Base-by-base conservation (phyloP, 1,140 invertebrate genomes). In the Pseudomyrmex flavicornis region DNA sequence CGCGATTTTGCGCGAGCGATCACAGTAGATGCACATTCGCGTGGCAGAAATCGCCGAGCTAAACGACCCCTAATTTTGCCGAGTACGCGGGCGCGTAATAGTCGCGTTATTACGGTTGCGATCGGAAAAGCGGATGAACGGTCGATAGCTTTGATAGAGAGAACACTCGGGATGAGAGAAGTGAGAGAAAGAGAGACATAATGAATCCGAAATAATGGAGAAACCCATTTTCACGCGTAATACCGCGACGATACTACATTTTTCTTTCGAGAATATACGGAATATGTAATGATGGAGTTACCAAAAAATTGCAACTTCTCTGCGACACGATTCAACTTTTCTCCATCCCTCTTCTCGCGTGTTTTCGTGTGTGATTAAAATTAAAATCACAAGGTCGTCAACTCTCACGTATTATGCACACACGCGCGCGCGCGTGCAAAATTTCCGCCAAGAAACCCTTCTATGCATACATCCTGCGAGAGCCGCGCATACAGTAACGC, bases 51-150 rank as follows among this genome's bases (percentile, higher is more conserved):
- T 87, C 85, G 80, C 54, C 48, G 56, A 68, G 58, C 63, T 68
- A 83, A 80, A 83, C 85, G 72, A 63, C 54, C 35, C 44, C 72
- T 56, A 76, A 87, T 85, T 83, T 83, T 59, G 72, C 46, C 48
- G 69, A 86, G 58, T 58, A 35, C 35, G 59, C 17, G 77, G 69
- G 35, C 65, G 35, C n/a, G 22, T 80, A 80, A 80, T 80, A 50
- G 54, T 20, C 76, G n/a, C 15, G 22, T 17, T 13, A 9, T 17
- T 50, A 20, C 48, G 62, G 74, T 35, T 26, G 52, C 66, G 54
- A 80, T 80, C 44, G 65, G 76, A 80, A 80, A 70, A n/a, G 65
- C 15, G 76, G 20, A 59, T 68, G 76, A 58, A 70, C 48, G 46
- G 52, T 69, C 63, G 26, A 46, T 59, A 17, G 63, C 35, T 35